Base-by-base conservation (phyloP, 2,113 vertebrate species). In the Callipepla squamata region DNA sequence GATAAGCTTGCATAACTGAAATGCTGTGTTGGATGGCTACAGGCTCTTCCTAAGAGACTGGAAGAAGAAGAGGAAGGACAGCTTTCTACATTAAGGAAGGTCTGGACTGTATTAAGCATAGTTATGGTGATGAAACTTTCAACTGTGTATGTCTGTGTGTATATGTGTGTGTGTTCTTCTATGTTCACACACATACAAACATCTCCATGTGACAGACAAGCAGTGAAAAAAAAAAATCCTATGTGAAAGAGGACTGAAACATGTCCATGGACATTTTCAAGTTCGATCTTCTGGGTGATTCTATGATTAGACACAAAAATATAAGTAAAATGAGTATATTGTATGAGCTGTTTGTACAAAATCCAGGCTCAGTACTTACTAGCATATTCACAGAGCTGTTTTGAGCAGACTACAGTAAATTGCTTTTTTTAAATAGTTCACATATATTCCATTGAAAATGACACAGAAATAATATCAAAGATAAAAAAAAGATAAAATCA, bases 351-450 rank as follows among this genome's bases (percentile, higher is more conserved):
- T 44, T 92, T 78, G 87, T 91, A n/a, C 19, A 93, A 91, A 96
- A 94, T 84, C 34, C 7, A 58, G 44, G 34, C 76, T 95, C n/a
- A 79, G 51, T 92, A 92, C 5, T 80, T 26, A 81, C 89, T 93
- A 93, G 10, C 32, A 66, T 92, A 57, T 90, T 91, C 90, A 26
- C 40, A 68, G n/a, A 72, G 11, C 1, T 87, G 85, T 74, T 89
- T 88, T 82, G 63, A 91, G 77, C 13, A 81, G 32, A 63, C 36
- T 75, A 58, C 2, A 38, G 9, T 74, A 87, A 90, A 80, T 19
- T 80, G 14, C 22, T 69, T 80, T 96, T 96, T 86, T 57, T 26
- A 94, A 95, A 93, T 42, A 59, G 44, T 69, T 92, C 75, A 50
- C 44, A 68, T 30, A 67, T 9, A 50, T 82, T 82, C n/a, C 21